Evolutionary conservation across 2,797 vertebrate species (phyloP).

Genomic region (Vespertilio murinus): DNA sequence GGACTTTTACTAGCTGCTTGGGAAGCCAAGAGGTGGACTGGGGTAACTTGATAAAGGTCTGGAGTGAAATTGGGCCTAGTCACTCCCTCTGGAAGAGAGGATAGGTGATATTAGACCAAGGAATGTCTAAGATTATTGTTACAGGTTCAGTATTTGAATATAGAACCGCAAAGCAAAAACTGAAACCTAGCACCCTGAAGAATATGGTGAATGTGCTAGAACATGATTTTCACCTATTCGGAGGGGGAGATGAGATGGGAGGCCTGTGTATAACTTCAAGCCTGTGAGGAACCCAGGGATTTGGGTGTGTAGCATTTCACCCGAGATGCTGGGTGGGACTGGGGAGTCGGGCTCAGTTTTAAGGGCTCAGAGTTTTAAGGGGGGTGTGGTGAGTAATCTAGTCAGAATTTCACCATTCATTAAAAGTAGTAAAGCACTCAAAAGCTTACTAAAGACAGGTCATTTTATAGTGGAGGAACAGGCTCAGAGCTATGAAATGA

Average conservation of each 20-base stretch:
- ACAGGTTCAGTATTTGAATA: neutral
- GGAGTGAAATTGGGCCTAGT: neutral
- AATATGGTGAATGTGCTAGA: conserved; percentile 60
- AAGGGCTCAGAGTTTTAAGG: no score
- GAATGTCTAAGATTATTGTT: neutral
- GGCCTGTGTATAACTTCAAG: no score
- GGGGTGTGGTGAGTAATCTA: neutral
- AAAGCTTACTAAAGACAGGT: neutral
- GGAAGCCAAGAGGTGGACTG: neutral
- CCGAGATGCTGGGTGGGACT: no score
- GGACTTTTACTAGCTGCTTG: neutral
- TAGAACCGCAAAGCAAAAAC: neutral
- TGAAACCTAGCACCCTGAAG: neutral
- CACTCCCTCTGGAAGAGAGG: neutral
- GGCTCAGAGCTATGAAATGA: neutral
- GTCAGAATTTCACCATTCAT: neutral
- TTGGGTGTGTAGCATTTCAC: no score
- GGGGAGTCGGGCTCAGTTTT: no score
- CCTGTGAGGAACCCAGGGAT: no score
- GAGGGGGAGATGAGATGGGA: neutral
- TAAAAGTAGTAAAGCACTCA: neutral
- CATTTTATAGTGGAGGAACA: neutral
- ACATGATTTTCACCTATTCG: neutral
- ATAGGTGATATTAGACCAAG: neutral
- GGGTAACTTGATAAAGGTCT: neutral